Base-by-base conservation (phyloP, 2,888 invertebrate species). In the Sesia bembeciformis region DNA sequence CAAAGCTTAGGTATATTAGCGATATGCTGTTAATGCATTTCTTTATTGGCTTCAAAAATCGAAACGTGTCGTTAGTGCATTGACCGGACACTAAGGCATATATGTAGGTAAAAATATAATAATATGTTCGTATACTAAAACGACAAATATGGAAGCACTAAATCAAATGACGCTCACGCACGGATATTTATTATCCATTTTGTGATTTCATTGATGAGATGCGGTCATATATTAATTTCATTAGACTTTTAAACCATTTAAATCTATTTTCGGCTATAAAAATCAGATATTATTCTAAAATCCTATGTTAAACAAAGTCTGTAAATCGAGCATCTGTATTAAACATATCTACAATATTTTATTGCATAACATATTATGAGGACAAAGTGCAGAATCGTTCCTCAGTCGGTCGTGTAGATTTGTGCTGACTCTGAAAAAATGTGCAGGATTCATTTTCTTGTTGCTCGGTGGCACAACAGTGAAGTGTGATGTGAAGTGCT, bases 391-490 rank as follows among this genome's bases (percentile, higher is more conserved):
- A 62, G 62, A 65, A 60, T 59, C 58, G 78, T 49, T 43, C 73
- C 72, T 61, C 74, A 74, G 73, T 84, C 85, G 84, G 85, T 81
- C 84, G 81, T 64, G 67, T 70, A 73, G 72, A 79, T 81, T 81
- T 65, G 60, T 68, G 85, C 81, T 85, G 84, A 85, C 73, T 76
- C 71, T 66, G 69, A 72, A 69, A 65, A 76, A 75, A 74, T 65
- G 64, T 64, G 62, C 60, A 73, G 68, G 68, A 71, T 72, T 68
- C 23, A 67, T 70, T 78, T 78, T 78, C 73, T 78, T 76, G 72
- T 72, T 65, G 73, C 74, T 66, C 73, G 65, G 74, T 68, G 72
- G 76, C 84, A 78, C 74, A 71, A 67, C 69, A 72, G 78, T 78
- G 74, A 62, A 41, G 53, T 51, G 7, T 51, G 63, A 65, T 71